A percentile compares a stretch with the other conserved stretches of the same genome.
Evolutionary conservation across 2,888 invertebrate genomes (phyloP).

Genomic region (Rhamnusium bicolor): DNA sequence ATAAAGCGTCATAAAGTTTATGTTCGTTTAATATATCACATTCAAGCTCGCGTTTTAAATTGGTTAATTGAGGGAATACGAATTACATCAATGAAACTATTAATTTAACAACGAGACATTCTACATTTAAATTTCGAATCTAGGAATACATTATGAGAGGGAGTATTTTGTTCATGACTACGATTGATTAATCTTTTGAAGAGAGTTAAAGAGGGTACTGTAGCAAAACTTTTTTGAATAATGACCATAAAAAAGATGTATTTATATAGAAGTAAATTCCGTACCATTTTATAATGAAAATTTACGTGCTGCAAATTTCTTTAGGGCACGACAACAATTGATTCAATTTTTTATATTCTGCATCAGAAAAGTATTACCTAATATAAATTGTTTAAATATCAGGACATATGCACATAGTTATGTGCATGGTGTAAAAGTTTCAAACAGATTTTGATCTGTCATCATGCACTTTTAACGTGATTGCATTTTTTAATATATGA

Average conservation of each 20-base stretch:
- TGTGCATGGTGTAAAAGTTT: too few relatives aligned
- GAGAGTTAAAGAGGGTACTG: background rate
- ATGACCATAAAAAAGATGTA: background rate
- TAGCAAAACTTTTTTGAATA: background rate
- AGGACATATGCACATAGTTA: too few relatives aligned
- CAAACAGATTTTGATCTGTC: too few relatives aligned
- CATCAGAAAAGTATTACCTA: too few relatives aligned
- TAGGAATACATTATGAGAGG: background rate
- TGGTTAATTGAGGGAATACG: slow-evolving; percentile 15
- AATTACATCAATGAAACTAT: slow-evolving; percentile 6
- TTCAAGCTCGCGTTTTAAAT: slow-evolving; percentile 18
- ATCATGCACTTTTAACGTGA: too few relatives aligned
- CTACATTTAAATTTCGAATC: background rate
- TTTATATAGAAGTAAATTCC: too few relatives aligned
- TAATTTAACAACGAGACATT: background rate
- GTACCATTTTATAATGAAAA: too few relatives aligned
- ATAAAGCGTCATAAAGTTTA: background rate
- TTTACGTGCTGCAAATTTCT: too few relatives aligned
- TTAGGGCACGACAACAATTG: too few relatives aligned
- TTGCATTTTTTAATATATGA: too few relatives aligned
- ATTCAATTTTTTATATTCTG: too few relatives aligned
- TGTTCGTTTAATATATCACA: slow-evolving; percentile 3
- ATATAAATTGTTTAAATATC: too few relatives aligned
- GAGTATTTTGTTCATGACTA: background rate
- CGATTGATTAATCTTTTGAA: background rate